These are phyloP conservation scores for Holothuria leucospilota DNA, from an alignment of 53 echinoderm and acorn worm species.

Conservation along the genomic window DNA sequence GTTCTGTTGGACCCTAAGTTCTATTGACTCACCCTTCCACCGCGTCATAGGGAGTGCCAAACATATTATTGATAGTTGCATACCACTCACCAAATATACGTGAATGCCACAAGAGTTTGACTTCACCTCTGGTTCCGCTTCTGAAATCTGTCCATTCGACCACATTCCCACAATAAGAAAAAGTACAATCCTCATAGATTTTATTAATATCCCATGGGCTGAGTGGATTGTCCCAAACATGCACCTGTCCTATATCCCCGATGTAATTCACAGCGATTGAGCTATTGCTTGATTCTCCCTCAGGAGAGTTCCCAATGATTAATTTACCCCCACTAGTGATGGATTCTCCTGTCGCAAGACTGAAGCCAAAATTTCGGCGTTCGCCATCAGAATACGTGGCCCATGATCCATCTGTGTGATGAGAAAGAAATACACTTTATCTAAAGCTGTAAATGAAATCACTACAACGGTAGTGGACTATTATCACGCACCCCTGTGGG, in stretches of 20 bases:
- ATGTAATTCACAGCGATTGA: slow-evolving; percentile 45
- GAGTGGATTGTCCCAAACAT: slow-evolving; percentile 76
- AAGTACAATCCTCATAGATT: slow-evolving; percentile 81
- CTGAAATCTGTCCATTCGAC: slow-evolving; percentile 96
- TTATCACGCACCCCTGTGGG: too few species aligned
- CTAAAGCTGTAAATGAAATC: too few species aligned
- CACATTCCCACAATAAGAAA: slow-evolving; percentile 88
- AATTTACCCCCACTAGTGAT: slow-evolving; percentile 64
- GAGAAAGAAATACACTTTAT: not conserved
- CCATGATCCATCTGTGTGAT: slow-evolving; percentile 24
- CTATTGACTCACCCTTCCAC: too few species aligned
- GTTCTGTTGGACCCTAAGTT: too few species aligned
- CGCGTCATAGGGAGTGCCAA: too few species aligned
- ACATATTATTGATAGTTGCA: too few species aligned
- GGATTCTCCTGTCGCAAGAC: slow-evolving; percentile 19
- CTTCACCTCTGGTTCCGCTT: slow-evolving; percentile 86
- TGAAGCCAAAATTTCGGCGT: not conserved
- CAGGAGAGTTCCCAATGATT: slow-evolving; percentile 47
- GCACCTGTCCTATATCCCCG: slow-evolving; percentile 84
- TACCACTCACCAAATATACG: slow-evolving; percentile 74
- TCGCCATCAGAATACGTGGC: slow-evolving; percentile 11
- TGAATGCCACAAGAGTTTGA: slow-evolving; percentile 93
- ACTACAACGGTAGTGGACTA: too few species aligned
- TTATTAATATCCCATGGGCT: slow-evolving; percentile 53
- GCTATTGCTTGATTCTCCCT: not conserved